A percentile compares a stretch with the other conserved stretches of the same genome.
Evolutionary conservation across 2,888 invertebrate genomes (phyloP).

Genomic region (Altica lythri): DNA sequence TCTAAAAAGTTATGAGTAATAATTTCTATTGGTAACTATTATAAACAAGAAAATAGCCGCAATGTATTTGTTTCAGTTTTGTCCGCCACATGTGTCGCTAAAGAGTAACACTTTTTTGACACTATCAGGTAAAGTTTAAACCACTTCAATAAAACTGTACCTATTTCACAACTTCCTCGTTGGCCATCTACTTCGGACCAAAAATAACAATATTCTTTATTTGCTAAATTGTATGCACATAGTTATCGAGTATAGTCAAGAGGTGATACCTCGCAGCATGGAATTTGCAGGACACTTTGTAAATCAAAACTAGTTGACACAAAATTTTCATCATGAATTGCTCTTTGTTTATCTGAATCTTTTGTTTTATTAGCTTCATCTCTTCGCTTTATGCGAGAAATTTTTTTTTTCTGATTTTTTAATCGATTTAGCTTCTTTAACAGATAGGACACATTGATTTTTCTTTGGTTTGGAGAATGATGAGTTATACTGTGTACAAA

Average conservation of each 20-base stretch:
- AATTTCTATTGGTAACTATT: neutral
- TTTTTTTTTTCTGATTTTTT: slow-evolving; percentile 8
- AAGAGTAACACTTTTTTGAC: slow-evolving; percentile 2
- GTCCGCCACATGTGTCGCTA: too few relatives aligned
- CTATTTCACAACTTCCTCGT: slow-evolving; percentile 42
- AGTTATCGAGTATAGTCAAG: slow-evolving; percentile 41
- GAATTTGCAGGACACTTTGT: slow-evolving; percentile 44
- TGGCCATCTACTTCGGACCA: slow-evolving; percentile 25
- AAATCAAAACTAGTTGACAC: slow-evolving; percentile 42
- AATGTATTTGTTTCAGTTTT: too few relatives aligned
- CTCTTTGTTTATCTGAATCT: slow-evolving; percentile 16
- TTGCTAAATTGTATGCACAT: slow-evolving; percentile 30
- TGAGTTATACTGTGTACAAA: slow-evolving; percentile 7
- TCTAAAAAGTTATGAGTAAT: slow-evolving; percentile 12
- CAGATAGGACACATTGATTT: slow-evolving; percentile 5
- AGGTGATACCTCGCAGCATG: slow-evolving; percentile 40
- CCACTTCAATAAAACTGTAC: slow-evolving; percentile 26
- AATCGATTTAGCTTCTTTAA: slow-evolving; percentile 5
- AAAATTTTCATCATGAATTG: slow-evolving; percentile 17
- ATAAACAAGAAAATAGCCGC: too few relatives aligned
- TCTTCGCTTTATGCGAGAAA: slow-evolving; percentile 13
- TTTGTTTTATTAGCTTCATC: slow-evolving; percentile 21
- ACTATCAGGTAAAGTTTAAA: slow-evolving; percentile 10
- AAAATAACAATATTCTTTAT: slow-evolving; percentile 37
- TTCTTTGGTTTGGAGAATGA: slow-evolving; percentile 5